Conservation (phyloP, 2,113 vertebrate genomes). For the Oceanodroma tethys region DNA sequence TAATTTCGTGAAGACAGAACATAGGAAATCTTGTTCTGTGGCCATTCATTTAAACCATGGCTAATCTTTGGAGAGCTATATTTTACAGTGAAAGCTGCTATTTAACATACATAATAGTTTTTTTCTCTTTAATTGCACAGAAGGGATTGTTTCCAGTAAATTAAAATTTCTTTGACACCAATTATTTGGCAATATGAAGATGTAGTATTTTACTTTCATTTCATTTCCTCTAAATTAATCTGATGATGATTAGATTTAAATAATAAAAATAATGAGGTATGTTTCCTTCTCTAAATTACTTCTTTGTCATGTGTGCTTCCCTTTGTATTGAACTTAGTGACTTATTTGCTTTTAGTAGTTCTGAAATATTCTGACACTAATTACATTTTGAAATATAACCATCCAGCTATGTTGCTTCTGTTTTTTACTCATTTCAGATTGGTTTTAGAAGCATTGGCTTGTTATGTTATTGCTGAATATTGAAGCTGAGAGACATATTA, state of each 20-base stretch:
- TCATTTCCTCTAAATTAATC: conserved; percentile 61
- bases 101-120: background rate
- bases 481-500: conserved; percentile 4
- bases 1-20: background rate
- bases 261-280: conserved; percentile 56
- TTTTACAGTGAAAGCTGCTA: conserved; percentile 27
- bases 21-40: background rate
- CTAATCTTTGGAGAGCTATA: conserved; percentile 7
- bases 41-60: background rate
- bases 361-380: conserved; percentile 58
- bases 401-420: conserved; percentile 20
- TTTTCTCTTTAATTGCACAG: conserved; percentile 13
- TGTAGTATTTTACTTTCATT: conserved; percentile 44
- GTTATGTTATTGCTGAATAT: conserved; percentile 48
- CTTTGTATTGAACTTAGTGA: conserved; percentile 32
- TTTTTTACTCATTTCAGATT: conserved; percentile 29
- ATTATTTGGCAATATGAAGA: conserved; percentile 47
- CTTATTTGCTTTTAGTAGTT: conserved; percentile 49
- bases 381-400: conserved; percentile 65
- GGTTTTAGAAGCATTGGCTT: conserved; percentile 22
- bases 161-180: conserved; percentile 40
- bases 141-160: conserved; percentile 33
- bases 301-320: conserved; percentile 27
- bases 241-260: conserved; percentile 45
- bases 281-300: conserved; percentile 46